A percentile compares a stretch with the other conserved stretches of the same genome.
Evolutionary conservation across 2,888 invertebrate species (phyloP).

Genomic region (Camponotus fellah): DNA sequence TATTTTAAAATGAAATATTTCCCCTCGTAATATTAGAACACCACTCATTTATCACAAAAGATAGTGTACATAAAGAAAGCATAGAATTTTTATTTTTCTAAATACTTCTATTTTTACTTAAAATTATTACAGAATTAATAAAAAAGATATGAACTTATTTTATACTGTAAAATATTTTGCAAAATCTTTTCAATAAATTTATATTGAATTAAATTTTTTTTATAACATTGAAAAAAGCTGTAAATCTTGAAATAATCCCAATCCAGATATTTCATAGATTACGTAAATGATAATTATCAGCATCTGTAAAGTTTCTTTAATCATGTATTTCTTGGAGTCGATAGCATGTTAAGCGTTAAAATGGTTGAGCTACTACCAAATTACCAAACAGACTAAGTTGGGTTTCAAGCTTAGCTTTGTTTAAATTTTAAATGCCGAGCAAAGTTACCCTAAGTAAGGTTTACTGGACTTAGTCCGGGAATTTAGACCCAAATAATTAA

Average conservation of each 20-base stretch:
- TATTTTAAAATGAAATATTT: slow-evolving; percentile 4
- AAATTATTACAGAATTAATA: not conserved
- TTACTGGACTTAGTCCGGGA: slow-evolving; percentile 68
- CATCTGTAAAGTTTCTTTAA: slow-evolving; percentile 41
- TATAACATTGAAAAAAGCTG: not conserved
- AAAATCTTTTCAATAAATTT: not conserved
- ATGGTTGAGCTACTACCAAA: slow-evolving; percentile 61
- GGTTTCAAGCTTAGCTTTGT: slow-evolving; percentile 66
- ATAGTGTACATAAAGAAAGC: no score
- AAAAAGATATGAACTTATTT: not conserved
- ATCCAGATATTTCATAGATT: slow-evolving; percentile 26
- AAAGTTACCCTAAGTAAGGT: slow-evolving; percentile 68
- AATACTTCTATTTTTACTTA: not conserved
- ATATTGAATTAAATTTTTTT: slow-evolving; percentile 1
- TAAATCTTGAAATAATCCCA: slow-evolving; percentile 12
- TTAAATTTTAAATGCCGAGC: slow-evolving; percentile 72
- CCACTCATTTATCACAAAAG: not conserved
- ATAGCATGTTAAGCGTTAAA: slow-evolving; percentile 60
- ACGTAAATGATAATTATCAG: slow-evolving; percentile 37
- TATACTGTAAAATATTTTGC: not conserved
- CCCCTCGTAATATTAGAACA: not conserved
- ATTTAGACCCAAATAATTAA: slow-evolving; percentile 70
- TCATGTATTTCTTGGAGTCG: slow-evolving; percentile 40
- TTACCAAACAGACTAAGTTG: slow-evolving; percentile 64
- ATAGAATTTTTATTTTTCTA: not conserved